Evolutionary conservation across 2,888 invertebrate species (phyloP).

Genomic region (Cosmopolites sordidus): DNA sequence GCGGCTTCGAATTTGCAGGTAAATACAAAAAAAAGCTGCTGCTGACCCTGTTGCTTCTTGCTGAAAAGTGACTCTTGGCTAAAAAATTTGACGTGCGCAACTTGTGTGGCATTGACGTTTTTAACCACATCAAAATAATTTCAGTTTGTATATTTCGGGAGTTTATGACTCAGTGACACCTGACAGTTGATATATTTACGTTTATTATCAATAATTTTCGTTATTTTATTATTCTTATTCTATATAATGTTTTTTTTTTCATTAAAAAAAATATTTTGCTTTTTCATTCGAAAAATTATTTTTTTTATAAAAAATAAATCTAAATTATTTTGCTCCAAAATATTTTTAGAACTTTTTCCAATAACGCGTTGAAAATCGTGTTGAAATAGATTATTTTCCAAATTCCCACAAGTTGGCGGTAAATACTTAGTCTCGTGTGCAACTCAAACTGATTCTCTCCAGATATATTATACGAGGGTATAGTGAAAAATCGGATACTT

Average conservation of each 20-base stretch:
- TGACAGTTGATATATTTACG: neutral
- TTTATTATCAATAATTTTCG: neutral
- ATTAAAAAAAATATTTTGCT: no score
- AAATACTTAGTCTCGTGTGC: no score
- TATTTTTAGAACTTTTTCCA: no score
- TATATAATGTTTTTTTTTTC: neutral
- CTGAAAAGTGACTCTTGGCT: constrained; percentile 9
- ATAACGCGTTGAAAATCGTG: no score
- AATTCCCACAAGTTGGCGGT: no score
- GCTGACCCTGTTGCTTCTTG: neutral
- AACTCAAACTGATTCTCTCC: no score
- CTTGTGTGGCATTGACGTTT: neutral
- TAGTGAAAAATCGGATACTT: no score
- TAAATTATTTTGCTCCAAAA: no score
- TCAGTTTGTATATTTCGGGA: neutral
- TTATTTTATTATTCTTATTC: neutral
- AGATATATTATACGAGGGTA: no score
- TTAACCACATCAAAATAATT: neutral
- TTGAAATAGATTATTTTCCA: no score
- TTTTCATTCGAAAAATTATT: no score
- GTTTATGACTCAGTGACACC: neutral
- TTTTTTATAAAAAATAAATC: no score
- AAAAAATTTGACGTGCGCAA: constrained; percentile 18
- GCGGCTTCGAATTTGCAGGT: constrained; percentile 39
- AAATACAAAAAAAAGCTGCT: constrained; percentile 16